Conservation (phyloP, 2,797 vertebrate species). For the Champsocephalus esox region DNA sequence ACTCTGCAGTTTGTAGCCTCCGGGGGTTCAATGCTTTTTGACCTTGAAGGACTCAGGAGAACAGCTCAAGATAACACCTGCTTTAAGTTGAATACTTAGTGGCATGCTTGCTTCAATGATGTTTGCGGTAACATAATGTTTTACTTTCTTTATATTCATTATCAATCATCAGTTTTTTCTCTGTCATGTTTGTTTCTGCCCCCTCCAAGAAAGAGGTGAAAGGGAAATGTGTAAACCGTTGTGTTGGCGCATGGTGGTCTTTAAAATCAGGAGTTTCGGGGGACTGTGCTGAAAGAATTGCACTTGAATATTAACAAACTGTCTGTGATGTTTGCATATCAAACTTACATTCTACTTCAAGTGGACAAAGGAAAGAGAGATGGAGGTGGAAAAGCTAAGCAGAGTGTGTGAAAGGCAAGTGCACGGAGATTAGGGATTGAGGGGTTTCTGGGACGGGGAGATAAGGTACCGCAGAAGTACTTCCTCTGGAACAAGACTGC, state of each 20-base stretch:
- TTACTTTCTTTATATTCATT: conserved; percentile 4
- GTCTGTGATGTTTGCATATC: conserved; percentile 31
- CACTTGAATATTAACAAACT: conserved; percentile 14
- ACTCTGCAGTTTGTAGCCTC: conserved; percentile 8
- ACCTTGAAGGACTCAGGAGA: conserved; percentile 11
- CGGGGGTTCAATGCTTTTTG: conserved; percentile 1
- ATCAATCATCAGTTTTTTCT: neutral
- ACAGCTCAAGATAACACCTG: neutral
- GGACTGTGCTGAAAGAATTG: conserved; percentile 6
- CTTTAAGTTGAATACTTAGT: conserved; percentile 3
- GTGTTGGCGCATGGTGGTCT: neutral
- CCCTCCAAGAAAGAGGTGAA: neutral
- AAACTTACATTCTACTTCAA: conserved; percentile 11
- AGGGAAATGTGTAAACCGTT: neutral
- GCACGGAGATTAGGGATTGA: conserved; percentile 44
- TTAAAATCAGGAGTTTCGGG: neutral
- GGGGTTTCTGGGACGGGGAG: conserved; percentile 40
- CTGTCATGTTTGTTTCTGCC: neutral
- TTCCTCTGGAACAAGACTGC: conserved; percentile 8
- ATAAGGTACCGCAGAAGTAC: conserved; percentile 42
- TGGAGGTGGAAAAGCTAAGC: conserved; percentile 17
- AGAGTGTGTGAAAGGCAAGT: conserved; percentile 28
- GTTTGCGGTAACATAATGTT: neutral
- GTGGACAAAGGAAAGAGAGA: conserved; percentile 4
- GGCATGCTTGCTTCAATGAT: neutral